phyloP scores from a whole-genome alignment of 2,888 invertebrate genomes.

The Xestia ashworthii region DNA sequence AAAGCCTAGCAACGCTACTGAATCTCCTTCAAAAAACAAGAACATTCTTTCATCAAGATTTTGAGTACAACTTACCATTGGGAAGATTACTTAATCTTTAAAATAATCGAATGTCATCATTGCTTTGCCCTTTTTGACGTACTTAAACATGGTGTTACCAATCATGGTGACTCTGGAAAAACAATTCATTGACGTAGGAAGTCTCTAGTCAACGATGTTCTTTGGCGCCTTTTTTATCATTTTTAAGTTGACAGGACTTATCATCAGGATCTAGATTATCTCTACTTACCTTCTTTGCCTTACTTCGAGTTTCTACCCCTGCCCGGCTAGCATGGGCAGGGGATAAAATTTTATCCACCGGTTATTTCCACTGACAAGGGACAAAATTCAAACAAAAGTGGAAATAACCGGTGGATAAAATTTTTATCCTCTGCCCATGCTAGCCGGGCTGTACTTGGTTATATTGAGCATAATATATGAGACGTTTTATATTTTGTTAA shows the following conservation, averaged over 20 bases:
- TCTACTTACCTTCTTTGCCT: background rate
- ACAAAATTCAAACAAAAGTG: no score
- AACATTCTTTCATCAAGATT: background rate
- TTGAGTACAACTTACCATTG: background rate
- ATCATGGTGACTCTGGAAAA: slow-evolving; percentile 17
- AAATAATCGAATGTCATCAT: slow-evolving; percentile 1
- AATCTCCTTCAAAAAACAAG: background rate
- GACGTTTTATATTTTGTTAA: no score
- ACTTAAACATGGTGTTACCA: background rate
- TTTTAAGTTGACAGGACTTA: background rate
- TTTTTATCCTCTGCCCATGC: no score
- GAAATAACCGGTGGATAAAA: no score
- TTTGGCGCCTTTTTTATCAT: background rate
- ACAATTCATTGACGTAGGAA: background rate
- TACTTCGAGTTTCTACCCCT: background rate
- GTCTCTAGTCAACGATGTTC: background rate
- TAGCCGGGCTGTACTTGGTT: background rate
- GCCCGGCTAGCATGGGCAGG: no score
- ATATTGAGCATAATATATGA: background rate
- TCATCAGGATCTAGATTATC: background rate
- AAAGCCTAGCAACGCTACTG: background rate
- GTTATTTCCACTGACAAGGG: no score
- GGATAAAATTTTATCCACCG: no score
- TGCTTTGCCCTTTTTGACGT: background rate
- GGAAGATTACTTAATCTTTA: background rate